Base-by-base conservation (phyloP, 1,140 invertebrate species). In the Drosophila elegans region DNA sequence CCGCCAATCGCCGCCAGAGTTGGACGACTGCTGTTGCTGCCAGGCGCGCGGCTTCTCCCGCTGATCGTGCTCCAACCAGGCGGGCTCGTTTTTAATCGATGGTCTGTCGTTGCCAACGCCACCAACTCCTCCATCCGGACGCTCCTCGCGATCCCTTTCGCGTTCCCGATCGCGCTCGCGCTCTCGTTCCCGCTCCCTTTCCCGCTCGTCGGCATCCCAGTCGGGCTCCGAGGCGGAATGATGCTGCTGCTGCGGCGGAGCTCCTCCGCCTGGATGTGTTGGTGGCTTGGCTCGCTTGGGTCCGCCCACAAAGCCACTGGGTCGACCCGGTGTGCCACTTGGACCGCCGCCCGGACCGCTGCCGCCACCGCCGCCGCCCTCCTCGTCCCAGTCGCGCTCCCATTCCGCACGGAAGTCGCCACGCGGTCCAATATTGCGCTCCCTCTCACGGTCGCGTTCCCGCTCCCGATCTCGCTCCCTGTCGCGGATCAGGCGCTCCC, bases 191-290 rank as follows among this genome's bases (percentile, higher is more conserved):
- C 80, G 34, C 44, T 61, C 63, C 49, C 79, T 11, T 9, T 88
- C 89, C 3, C 85, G 77, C 7, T 92, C 91, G 39, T 91, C 91
- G 5, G 88, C 79, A 75, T 92, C 91, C 91, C 91, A 92, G 48
- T 92, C 88, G 2, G 91, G 81, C 41, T 92, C 91, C 1, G 91
- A 92, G 7, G 76, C 73, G 0, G 91, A 79, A 32, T 91, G 84
- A 38, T 91, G 86, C 39, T 91, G 83, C 38, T 66, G 78, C 16
- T 72, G 75, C 12, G 59, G 32, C 2, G 21, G 45, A 10, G 62
- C 51, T 0, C 51, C 68, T 3, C 51, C 66, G 36, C 42, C 44
- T 9, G 80, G 49, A 48, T 72, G 74, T 4, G 48, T 5, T 3
- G 57, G 48, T 0, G 57, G 72, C 21, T 88, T 88, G 13, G 68